These are phyloP conservation scores for Ferrisia virgata DNA, from an alignment of 2,888 invertebrate genomes.

Conservation along the genomic window DNA sequence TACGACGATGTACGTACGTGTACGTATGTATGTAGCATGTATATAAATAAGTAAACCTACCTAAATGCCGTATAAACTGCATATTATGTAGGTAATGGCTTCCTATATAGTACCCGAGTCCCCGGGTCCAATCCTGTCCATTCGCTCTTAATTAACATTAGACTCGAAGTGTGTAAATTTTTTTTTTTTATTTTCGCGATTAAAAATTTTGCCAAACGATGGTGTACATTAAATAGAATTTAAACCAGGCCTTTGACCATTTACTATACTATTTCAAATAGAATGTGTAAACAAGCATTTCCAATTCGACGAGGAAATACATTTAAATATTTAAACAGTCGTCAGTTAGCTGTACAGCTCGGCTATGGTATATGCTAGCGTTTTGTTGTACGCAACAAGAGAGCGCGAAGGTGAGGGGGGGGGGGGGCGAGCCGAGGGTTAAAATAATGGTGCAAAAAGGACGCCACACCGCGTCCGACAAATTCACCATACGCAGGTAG, in stretches of 20 bases:
- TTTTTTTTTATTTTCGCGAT: no score
- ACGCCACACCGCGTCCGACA: neutral
- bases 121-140: no score
- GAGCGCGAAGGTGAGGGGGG: neutral
- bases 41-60: no score
- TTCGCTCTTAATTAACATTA: no score
- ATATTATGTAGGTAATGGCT: no score
- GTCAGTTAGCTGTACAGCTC: neutral
- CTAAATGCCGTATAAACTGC: no score
- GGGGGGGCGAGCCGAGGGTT: neutral
- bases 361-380: neutral
- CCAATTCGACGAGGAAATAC: conserved; percentile 7
- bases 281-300: conserved; percentile 14
- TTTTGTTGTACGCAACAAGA: neutral
- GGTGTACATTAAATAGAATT: neutral
- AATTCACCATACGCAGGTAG: neutral
- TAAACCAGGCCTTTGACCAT: neutral
- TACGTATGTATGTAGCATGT: no score
- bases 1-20: neutral
- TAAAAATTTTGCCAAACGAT: neutral
- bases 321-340: conserved; percentile 17
- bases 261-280: neutral
- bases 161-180: no score
- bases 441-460: neutral
- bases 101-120: no score